Base-by-base conservation (phyloP, 64 coral and sea anemone species). In the Stichodactyla mertensii region DNA sequence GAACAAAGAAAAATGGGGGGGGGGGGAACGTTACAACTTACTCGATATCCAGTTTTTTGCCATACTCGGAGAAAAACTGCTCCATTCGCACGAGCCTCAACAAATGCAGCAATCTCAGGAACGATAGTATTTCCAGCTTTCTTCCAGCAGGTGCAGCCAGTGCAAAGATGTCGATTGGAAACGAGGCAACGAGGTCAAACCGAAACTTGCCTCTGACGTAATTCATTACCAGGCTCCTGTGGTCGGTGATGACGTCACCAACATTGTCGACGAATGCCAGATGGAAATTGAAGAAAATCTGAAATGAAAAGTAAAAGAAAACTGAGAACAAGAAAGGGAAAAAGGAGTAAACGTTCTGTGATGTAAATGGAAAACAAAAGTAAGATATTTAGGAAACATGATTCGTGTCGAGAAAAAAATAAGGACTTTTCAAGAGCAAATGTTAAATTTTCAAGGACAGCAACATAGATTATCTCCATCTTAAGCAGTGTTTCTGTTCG, bases 211-310 rank as follows among this genome's bases (percentile, higher is more conserved):
- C 93, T 87, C 85, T 92, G 7, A 86, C 83, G 84, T 95, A 95
- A 61, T 95, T 55, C 52, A 79, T 80, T 6, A 92, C 56, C 78
- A 95, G 79, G 19, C 52, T 71, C 69, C 51, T 31, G 12, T 87
- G 90, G 7, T 95, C 93, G n/a, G 83, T 92, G 14, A 89, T 89
- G 6, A 85, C 58, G 36, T 92, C 90, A n/a, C 93, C 93, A 10
- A 89, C 89, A 55, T 92, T 82, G 54, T 92, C 80, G 24, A 82
- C 62, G 91, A 92, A 86, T 0, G 93, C 83, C 84, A 95, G 79
- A 84, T 95, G 87, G 79, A 95, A 95, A 31, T 89, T 95, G 22
- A 95, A 61, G 79, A 92, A 95, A 55, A 95, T 92, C 93, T 95
- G 66, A 6, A 55, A 15, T 57, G 15, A 82, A 71, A 53, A 62